A percentile compares a stretch with the other conserved stretches of the same genome.
Conservation (phyloP, 2,888 invertebrate genomes). For the Ceratothoa steindachneri region DNA sequence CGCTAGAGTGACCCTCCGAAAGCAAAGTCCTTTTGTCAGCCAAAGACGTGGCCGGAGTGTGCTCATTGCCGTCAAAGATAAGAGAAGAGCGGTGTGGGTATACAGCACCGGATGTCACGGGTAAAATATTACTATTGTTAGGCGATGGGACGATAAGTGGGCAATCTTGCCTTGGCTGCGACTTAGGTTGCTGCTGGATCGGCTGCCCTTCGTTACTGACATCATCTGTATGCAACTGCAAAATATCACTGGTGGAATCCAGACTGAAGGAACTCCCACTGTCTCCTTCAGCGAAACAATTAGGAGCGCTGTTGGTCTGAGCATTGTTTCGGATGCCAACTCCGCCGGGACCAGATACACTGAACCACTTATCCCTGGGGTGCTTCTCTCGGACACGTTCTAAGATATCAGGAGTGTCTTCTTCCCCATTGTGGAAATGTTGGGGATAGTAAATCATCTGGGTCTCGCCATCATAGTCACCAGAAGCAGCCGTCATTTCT, state of each 20-base stretch:
- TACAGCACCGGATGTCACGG: background rate
- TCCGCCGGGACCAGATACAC: too few species aligned
- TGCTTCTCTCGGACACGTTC: background rate
- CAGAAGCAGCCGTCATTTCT: conserved; percentile 31
- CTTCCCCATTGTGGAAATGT: conserved; percentile 35
- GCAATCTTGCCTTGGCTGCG: background rate
- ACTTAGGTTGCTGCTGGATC: background rate
- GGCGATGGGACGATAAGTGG: background rate
- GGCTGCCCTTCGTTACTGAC: background rate
- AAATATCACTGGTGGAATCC: conserved; percentile 6
- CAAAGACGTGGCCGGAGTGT: background rate
- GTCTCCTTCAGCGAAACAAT: background rate
- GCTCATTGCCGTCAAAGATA: background rate
- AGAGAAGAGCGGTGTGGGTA: background rate
- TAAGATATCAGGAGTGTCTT: conserved; percentile 10
- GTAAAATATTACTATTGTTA: background rate
- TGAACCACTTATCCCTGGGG: background rate
- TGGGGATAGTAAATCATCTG: conserved; percentile 44
- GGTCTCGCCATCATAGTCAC: conserved; percentile 37
- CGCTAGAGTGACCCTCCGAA: background rate
- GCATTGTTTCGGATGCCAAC: background rate
- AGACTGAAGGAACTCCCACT: conserved; percentile 1
- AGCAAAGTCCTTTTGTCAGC: background rate
- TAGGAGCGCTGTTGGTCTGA: background rate
- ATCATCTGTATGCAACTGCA: background rate